A percentile compares a stretch with the other conserved stretches of the same genome.
Evolutionary conservation across 2,888 invertebrate species (phyloP).

Genomic region (Nysson spinosus): DNA sequence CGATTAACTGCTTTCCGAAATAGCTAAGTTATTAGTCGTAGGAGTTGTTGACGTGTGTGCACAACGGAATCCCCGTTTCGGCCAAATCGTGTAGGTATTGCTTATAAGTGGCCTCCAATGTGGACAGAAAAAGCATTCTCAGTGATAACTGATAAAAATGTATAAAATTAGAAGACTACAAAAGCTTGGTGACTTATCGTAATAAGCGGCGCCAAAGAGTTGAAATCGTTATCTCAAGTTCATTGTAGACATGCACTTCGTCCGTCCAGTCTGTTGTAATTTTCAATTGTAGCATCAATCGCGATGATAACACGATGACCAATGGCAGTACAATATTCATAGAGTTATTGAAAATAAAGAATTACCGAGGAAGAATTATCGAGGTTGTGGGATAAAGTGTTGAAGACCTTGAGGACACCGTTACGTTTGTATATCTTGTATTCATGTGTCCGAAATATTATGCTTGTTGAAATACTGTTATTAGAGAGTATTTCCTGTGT

Average conservation of each 20-base stretch:
- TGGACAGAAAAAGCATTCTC: constrained; percentile 21
- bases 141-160: constrained; percentile 38
- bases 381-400: background rate
- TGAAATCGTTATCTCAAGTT: constrained; percentile 43
- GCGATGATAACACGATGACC: constrained; percentile 2
- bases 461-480: too few relatives aligned
- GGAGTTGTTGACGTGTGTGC: background rate
- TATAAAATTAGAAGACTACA: constrained; percentile 44
- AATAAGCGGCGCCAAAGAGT: constrained; percentile 37
- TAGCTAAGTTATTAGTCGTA: constrained; percentile 24
- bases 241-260: constrained; percentile 18
- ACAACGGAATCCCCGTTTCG: too few relatives aligned
- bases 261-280: constrained; percentile 4
- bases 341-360: background rate
- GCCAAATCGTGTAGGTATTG: too few relatives aligned
- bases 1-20: constrained; percentile 41
- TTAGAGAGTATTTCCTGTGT: too few relatives aligned
- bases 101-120: too few relatives aligned
- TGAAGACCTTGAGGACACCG: background rate
- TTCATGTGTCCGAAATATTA: background rate
- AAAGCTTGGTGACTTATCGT: constrained; percentile 31
- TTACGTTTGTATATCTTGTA: background rate
- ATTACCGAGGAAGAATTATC: background rate
- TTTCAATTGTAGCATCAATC: constrained; percentile 1
- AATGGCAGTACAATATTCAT: background rate